Conservation (phyloP, 1,140 invertebrate species). For the Papilio polyxenes region DNA sequence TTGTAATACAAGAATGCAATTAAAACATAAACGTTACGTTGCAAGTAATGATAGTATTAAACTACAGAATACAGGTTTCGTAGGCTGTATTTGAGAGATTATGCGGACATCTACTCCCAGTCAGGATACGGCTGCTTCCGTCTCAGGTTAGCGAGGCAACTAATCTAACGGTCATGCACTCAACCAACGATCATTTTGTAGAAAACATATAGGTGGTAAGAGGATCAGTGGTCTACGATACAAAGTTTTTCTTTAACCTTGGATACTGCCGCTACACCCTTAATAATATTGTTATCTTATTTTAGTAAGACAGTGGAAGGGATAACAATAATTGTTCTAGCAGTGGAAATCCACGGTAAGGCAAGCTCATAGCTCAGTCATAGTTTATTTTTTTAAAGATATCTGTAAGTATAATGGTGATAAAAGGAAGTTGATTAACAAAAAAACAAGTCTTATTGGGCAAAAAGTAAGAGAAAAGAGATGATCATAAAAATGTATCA, state of each 20-base stretch:
- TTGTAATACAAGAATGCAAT: constrained; percentile 1
- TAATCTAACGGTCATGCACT: constrained; percentile 59
- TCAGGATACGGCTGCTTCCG: constrained; percentile 73
- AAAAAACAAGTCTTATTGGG: constrained; percentile 29
- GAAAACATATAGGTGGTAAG: constrained; percentile 31
- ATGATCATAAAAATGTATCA: not conserved
- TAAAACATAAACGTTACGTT: not conserved
- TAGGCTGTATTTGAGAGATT: constrained; percentile 59
- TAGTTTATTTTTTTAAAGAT: not conserved
- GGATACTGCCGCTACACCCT: too few relatives aligned
- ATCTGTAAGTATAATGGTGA: not conserved
- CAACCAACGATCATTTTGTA: constrained; percentile 44
- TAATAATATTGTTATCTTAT: not conserved
- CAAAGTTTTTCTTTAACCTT: constrained; percentile 19
- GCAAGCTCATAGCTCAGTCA: not conserved
- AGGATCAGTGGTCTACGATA: constrained; percentile 32
- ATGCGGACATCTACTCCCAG: constrained; percentile 56
- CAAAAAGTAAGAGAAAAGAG: not conserved
- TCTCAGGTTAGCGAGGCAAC: constrained; percentile 50
- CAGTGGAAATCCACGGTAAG: not conserved
- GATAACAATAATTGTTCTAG: not conserved
- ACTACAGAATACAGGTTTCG: constrained; percentile 39
- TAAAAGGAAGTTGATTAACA: constrained; percentile 20
- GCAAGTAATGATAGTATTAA: constrained; percentile 8
- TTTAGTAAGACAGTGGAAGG: not conserved